Evolutionary conservation across 2,113 vertebrate species (phyloP).

Genomic region (Microtus montanus): DNA sequence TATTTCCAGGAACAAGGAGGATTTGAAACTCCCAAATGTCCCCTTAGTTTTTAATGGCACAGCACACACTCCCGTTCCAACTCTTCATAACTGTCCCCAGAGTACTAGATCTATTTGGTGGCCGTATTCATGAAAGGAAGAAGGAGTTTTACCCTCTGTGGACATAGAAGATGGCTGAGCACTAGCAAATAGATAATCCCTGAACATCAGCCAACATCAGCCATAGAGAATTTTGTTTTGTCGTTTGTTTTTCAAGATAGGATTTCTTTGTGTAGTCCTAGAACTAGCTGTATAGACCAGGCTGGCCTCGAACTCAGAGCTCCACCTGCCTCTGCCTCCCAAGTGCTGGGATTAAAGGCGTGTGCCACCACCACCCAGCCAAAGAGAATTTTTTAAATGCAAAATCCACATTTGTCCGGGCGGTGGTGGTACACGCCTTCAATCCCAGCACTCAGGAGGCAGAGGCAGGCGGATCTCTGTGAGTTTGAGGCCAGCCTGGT

Average conservation of each 20-base stretch:
- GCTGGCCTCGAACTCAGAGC: background rate
- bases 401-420: background rate
- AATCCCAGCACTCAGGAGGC: too few relatives aligned
- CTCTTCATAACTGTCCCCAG: background rate
- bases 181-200: conserved; percentile 5
- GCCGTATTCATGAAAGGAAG: background rate
- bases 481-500: too few relatives aligned
- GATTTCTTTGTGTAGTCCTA: background rate
- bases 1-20: background rate
- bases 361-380: background rate
- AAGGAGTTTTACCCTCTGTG: background rate
- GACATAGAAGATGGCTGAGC: background rate
- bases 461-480: too few relatives aligned
- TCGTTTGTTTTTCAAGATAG: too few relatives aligned
- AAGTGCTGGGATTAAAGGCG: too few relatives aligned
- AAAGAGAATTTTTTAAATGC: background rate
- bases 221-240: background rate
- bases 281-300: background rate
- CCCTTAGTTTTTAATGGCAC: background rate
- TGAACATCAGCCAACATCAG: conserved; percentile 25
- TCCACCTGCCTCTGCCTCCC: too few relatives aligned
- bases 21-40: background rate
- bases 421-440: too few relatives aligned
- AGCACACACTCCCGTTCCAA: background rate
- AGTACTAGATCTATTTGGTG: background rate